These are phyloP conservation scores for Grammomys surdaster DNA, from an alignment of 2,113 vertebrate species.

Conservation along the genomic window DNA sequence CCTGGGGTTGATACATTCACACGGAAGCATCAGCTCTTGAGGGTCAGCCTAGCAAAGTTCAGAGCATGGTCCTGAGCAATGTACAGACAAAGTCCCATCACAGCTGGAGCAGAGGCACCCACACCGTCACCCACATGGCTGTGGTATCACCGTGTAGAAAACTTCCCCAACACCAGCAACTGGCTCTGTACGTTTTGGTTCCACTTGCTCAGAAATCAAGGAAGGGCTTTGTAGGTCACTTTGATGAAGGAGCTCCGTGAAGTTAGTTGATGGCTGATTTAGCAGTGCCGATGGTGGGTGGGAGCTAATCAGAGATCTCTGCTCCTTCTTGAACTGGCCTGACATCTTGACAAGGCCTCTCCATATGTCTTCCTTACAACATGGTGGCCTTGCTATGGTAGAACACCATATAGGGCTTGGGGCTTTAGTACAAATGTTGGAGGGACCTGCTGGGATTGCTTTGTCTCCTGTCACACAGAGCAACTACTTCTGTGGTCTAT, in stretches of 20 bases:
- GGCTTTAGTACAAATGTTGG: not conserved
- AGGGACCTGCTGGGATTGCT: not conserved
- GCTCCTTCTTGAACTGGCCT: not conserved
- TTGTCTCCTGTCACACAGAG: fast-evolving
- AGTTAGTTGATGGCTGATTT: not conserved
- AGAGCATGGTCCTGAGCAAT: not conserved
- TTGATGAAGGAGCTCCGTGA: not conserved
- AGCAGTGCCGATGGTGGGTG: not conserved
- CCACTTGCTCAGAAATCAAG: not conserved
- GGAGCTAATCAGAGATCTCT: not conserved
- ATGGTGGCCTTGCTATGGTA: not conserved
- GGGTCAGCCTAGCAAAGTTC: not conserved
- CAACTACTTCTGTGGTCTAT: not conserved
- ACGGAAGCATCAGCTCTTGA: fast-evolving
- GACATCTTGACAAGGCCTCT: fast-evolving
- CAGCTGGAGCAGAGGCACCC: fast-evolving
- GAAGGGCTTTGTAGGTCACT: not conserved
- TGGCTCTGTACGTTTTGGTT: fast-evolving
- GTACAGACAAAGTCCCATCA: not conserved
- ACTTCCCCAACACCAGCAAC: fast-evolving
- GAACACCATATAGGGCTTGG: fast-evolving
- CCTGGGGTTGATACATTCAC: not conserved
- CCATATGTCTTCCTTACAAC: not conserved
- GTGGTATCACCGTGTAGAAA: not conserved
- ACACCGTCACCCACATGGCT: not conserved